Percentiles rank a stretch among this genome's conserved stretches.
These are phyloP conservation scores for Leuctra nigra DNA, from an alignment of 2,888 invertebrate species.

Conservation along the genomic window DNA sequence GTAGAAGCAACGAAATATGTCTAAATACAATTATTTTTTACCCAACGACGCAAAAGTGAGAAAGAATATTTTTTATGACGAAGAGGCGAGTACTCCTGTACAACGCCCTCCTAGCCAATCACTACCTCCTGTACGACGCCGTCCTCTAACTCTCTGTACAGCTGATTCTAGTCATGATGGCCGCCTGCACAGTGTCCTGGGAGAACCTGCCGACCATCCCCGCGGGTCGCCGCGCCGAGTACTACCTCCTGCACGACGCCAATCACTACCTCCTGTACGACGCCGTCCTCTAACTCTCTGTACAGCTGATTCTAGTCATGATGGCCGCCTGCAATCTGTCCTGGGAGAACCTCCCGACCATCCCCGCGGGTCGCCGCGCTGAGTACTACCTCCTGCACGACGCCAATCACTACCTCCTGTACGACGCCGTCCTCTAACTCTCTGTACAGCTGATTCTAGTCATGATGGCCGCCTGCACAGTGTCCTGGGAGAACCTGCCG, in stretches of 20 bases:
- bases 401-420: not conserved
- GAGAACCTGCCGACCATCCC: conserved; percentile 36
- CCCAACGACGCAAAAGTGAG: too few species aligned
- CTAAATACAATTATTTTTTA: too few species aligned
- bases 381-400: not conserved
- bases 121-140: too few species aligned
- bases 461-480: not conserved
- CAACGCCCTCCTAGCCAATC: too few species aligned
- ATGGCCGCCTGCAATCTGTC: not conserved
- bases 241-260: conserved; percentile 38
- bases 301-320: conserved; percentile 2
- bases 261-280: too few species aligned
- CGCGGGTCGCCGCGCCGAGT: conserved; percentile 37
- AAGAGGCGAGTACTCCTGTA: too few species aligned
- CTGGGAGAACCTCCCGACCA: conserved; percentile 36
- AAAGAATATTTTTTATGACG: too few species aligned
- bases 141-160: too few species aligned
- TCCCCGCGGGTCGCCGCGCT: conserved; percentile 35
- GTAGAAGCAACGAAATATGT: too few species aligned
- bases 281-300: too few species aligned
- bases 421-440: not conserved
- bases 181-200: conserved; percentile 29
- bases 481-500: conserved; percentile 36
- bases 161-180: not conserved
- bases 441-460: conserved; percentile 3